phyloP scores from a whole-genome alignment of 92 coral and sea anemone species.

The Diadumene lineata region DNA sequence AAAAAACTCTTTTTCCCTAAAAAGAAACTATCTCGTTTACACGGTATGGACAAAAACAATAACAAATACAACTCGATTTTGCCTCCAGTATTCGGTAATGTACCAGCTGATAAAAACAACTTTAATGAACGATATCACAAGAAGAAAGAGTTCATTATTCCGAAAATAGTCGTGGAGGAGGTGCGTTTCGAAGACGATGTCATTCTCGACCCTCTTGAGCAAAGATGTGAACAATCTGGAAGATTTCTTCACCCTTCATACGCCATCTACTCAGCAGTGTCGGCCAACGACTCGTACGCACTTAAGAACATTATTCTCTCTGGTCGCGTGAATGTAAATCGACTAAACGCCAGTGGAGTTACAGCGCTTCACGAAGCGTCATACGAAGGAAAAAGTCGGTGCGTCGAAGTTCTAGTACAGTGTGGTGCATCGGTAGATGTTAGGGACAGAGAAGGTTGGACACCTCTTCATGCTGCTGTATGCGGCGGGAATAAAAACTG shows the following conservation, averaged over 20 bases:
- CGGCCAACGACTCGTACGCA: conserved; percentile 70
- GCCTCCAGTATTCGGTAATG: conserved; percentile 20
- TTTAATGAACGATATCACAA: neutral
- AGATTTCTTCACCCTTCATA: conserved; percentile 77
- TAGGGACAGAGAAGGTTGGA: conserved; percentile 82
- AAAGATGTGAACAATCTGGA: conserved; percentile 12
- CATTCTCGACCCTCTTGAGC: conserved; percentile 9
- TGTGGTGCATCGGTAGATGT: conserved; percentile 79
- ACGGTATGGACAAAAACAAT: conserved; percentile 17
- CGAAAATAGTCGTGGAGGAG: conserved; percentile 60
- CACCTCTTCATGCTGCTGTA: conserved; percentile 87
- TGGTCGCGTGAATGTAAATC: conserved; percentile 79
- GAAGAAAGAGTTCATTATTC: conserved; percentile 40
- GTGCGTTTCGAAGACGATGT: conserved; percentile 44
- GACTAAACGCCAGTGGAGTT: conserved; percentile 74
- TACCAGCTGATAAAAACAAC: conserved; percentile 13
- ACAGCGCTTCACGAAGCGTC: conserved; percentile 89
- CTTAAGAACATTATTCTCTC: conserved; percentile 78
- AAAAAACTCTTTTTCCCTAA: conserved; percentile 57
- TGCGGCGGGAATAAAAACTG: conserved; percentile 77
- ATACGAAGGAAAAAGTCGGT: conserved; percentile 76
- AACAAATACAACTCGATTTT: conserved; percentile 9
- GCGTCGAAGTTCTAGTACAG: conserved; percentile 63
- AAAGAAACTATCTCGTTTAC: conserved; percentile 63
- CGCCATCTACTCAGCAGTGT: conserved; percentile 73